Evolutionary conservation across 2,888 invertebrate genomes (phyloP), one percentile per base, ranked within the genome.

Genomic region (Dicycla oo): DNA sequence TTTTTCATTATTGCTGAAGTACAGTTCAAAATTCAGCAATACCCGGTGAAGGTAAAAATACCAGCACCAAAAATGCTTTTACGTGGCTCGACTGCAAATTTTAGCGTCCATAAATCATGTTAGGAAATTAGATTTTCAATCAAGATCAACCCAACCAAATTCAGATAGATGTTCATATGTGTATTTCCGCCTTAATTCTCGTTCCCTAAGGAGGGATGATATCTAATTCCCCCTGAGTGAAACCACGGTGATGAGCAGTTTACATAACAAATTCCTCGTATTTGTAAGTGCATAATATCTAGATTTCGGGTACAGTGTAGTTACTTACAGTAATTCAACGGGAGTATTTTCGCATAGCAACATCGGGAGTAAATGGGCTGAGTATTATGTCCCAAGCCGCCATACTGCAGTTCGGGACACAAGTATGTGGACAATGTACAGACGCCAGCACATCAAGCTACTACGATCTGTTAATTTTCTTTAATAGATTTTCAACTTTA

Each of bases 121-220:
- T 49, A 77, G 72, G 72, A 77, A 81, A 79, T 79, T 73, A 73
- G 68, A 80, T 80, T 78, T 78, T 65, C 80, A 81, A 80, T 80
- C 79, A 80, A 81, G 77, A 80, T 80, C 78, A 63, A 65, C 73
- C 57, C 82, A 68, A 65, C 73, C 73, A 51, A 73, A 81, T 81
- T 81, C 68, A 78, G 61, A 81, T 62, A 62, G 57, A 78, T 51
- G 57, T 68, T 64, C 61, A 30, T 77, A 81, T 68, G 61, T 81
- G 67, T 68, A 73, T 65, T 81, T 80, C 80, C 68, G 54, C 73
- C 54, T 57, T 58, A 54, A 65, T 81, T 73, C 78, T 45, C 15
- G 26, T 30, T 57, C 78, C 67, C 64, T 57, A 54, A 51, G 68
- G 82, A 69, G 62, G 65, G 45, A 73, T 73, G 51, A 78, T 82